Evolutionary conservation across 1,140 invertebrate species (phyloP).

Genomic region (Tetramorium simillimum): DNA sequence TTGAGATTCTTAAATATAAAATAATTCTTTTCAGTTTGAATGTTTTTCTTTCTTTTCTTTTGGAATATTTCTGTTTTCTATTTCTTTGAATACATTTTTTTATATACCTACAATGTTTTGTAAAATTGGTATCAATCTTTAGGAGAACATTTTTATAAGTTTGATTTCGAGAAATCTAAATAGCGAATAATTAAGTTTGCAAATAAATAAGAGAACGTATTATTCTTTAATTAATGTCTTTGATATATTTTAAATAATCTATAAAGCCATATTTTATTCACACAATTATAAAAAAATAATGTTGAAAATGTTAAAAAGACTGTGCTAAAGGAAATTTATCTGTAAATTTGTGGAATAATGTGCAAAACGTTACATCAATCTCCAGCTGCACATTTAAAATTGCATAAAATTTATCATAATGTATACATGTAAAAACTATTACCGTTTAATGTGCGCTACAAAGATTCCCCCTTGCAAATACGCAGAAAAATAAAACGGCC

Average conservation of each 20-base stretch:
- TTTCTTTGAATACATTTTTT: not conserved
- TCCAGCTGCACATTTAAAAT: not conserved
- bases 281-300: not conserved
- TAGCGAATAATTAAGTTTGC: not conserved
- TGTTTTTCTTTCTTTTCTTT: not conserved
- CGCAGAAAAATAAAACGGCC: not conserved
- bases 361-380: not conserved
- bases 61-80: not conserved
- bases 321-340: not conserved
- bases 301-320: not conserved
- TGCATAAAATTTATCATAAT: constrained; percentile 12
- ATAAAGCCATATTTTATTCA: not conserved
- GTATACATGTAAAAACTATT: constrained; percentile 26
- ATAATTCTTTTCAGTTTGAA: not conserved
- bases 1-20: not conserved
- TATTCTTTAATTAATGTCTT: not conserved
- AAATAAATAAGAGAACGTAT: not conserved
- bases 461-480: not conserved
- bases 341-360: not conserved
- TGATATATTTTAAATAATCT: not conserved
- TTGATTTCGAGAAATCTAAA: not conserved
- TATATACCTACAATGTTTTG: not conserved
- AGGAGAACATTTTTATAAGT: not conserved
- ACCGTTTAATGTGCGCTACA: constrained; percentile 18
- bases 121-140: not conserved